Base-by-base conservation (phyloP, 2,888 invertebrate species). In the Noctuana brunneofusca region DNA sequence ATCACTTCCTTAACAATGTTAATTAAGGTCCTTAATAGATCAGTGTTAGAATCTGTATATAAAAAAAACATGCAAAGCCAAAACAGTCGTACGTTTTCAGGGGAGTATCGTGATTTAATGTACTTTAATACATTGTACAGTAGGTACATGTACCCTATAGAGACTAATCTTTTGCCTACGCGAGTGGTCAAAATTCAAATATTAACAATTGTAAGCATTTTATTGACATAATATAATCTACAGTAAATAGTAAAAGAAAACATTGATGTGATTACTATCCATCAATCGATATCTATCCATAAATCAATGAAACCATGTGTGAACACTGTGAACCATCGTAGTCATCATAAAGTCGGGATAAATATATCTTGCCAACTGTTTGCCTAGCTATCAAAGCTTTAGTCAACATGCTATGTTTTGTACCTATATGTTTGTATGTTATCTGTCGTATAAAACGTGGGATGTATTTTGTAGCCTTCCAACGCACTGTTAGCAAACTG, bases 341-440 rank as follows among this genome's bases (percentile, higher is more conserved):
- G 27, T 9, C 35, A 32, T 43, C 53, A 35, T 54, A 63, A 32
- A 56, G 14, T 22, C 20, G 16, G 30, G 18, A 54, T 54, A 30
- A 22, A 24, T 60, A 53, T 53, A 30, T 12, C 32, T 30, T 63
- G 63, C 56, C 63, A 63, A 56, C 41, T 50, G 56, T 63, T 56
- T 56, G 18, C 32, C 16, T 55, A 22, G 30, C 54, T 48, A 48
- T 46, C 38, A 62, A n/a, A 38, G 27, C 27, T 49, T n/a, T 32
- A 59, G 35, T 32, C 49, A 53, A 50, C 3, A 32, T 32, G 11
- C 9, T 32, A 32, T 32, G 11, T 11, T 32, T 18, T 43, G n/a
- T 1, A 43, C 11, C 9, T 48, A 48, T 11, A 20, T 20, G 20
- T 1, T 12, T 12, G 35, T 9, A 9, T 3, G 11, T 9, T 35